A percentile compares a stretch with the other conserved stretches of the same genome.
Evolutionary conservation across 2,113 vertebrate species (phyloP).

Genomic region (Chaetodon trifascialis): DNA sequence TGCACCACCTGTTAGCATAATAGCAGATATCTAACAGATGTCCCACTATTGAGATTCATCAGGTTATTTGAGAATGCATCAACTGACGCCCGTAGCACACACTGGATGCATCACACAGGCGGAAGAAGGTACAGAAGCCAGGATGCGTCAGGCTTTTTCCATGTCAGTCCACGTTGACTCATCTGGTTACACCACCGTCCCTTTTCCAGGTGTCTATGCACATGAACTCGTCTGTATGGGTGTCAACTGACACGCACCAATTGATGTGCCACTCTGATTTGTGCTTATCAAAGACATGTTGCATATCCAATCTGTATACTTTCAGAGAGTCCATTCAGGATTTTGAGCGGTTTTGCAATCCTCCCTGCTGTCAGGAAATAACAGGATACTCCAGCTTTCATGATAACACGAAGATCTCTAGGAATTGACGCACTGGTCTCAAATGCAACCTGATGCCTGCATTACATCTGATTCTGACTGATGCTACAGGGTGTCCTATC

Average conservation of each 20-base stretch:
- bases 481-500: neutral
- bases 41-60: neutral
- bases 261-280: too few relatives aligned
- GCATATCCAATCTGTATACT: neutral
- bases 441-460: neutral
- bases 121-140: neutral
- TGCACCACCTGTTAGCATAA: neutral
- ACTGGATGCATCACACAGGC: neutral
- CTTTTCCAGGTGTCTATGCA: neutral
- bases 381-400: neutral
- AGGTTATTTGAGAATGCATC: neutral
- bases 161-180: neutral
- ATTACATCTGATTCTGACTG: neutral
- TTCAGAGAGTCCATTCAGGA: neutral
- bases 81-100: neutral
- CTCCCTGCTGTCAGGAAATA: neutral
- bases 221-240: too few relatives aligned
- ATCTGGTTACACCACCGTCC: too few relatives aligned
- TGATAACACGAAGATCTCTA: neutral
- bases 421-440: neutral
- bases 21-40: conserved; percentile 28
- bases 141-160: neutral
- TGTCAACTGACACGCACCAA: neutral
- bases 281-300: neutral
- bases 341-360: neutral